Percentiles rank a stretch among this genome's conserved stretches.
These are phyloP conservation scores for Caenorhabditis sp. DNA, from an alignment of 2,888 invertebrate genomes.

Conservation along the genomic window DNA sequence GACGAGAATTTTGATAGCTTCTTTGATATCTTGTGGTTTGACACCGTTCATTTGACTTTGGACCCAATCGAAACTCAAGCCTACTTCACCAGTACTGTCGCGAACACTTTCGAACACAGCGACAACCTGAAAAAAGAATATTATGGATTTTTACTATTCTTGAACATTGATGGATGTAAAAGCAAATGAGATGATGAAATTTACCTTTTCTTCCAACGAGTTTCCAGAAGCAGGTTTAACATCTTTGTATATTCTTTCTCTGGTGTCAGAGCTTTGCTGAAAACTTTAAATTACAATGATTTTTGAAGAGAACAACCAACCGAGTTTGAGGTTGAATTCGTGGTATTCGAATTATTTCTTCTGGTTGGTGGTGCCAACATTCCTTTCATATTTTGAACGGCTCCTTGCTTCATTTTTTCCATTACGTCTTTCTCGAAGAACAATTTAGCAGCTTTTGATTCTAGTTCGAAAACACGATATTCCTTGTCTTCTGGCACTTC, in stretches of 20 bases:
- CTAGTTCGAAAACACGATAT: constrained; percentile 17
- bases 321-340: background rate
- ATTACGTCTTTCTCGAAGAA: constrained; percentile 32
- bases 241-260: background rate
- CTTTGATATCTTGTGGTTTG: constrained; percentile 4
- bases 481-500: constrained; percentile 25
- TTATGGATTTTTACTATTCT: background rate
- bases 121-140: background rate
- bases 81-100: constrained; percentile 9
- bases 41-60: constrained; percentile 6
- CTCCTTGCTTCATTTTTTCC: constrained; percentile 17
- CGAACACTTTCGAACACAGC: constrained; percentile 8
- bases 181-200: background rate
- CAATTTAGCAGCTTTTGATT: constrained; percentile 31
- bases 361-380: constrained; percentile 35
- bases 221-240: background rate
- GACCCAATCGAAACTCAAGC: constrained; percentile 16
- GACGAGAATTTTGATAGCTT: constrained; percentile 1
- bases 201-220: background rate
- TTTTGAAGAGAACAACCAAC: background rate
- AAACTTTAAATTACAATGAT: background rate
- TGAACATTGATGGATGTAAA: background rate
- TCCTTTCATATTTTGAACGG: constrained; percentile 9
- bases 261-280: background rate
- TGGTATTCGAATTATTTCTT: background rate